A percentile compares a stretch with the other conserved stretches of the same genome.
These are phyloP conservation scores for Lysandra bellargus DNA, from an alignment of 2,888 invertebrate species.

Conservation along the genomic window DNA sequence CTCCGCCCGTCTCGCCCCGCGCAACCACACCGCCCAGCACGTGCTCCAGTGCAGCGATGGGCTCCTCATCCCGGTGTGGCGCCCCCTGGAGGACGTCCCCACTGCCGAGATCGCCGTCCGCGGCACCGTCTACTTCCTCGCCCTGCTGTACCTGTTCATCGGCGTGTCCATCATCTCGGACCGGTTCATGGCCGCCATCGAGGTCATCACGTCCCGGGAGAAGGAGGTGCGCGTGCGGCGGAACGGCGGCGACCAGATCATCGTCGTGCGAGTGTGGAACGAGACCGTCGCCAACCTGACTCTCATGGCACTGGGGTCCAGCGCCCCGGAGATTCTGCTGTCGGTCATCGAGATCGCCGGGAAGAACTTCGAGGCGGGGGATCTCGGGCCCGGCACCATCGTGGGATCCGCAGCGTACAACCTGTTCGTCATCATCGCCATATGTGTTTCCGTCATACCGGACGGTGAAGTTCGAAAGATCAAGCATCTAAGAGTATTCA, in stretches of 20 bases:
- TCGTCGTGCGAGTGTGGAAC: conserved; percentile 98
- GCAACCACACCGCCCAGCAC: conserved; percentile 64
- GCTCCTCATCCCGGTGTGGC: conserved; percentile 93
- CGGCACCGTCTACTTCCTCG: conserved; percentile 93
- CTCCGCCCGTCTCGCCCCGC: conserved; percentile 61
- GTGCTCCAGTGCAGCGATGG: conserved; percentile 88
- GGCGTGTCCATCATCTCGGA: conserved; percentile 99
- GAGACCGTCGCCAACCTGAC: conserved; percentile 99
- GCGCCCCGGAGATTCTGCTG: conserved; percentile 98
- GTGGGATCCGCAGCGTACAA: conserved; percentile 99
- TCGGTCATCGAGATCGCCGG: conserved; percentile 99
- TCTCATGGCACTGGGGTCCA: conserved; percentile 98
- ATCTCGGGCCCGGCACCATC: conserved; percentile 98
- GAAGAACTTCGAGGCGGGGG: conserved; percentile 96
- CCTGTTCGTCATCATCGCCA: conserved; percentile 97
- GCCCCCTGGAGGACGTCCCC: conserved; percentile 88
- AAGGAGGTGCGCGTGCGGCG: conserved; percentile 95
- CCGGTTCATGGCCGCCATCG: conserved; percentile 99
- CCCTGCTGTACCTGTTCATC: conserved; percentile 96
- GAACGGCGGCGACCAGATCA: conserved; percentile 92
- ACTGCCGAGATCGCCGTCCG: conserved; percentile 89
- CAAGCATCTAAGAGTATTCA: conserved; percentile 97
- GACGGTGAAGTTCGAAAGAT: conserved; percentile 95
- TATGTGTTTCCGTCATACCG: conserved; percentile 96
- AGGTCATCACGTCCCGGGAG: conserved; percentile 99